Evolutionary conservation across 92 coral and sea anemone species (phyloP), one percentile per base, ranked within the genome.

Genomic region (Parazoanthus atlanticus): DNA sequence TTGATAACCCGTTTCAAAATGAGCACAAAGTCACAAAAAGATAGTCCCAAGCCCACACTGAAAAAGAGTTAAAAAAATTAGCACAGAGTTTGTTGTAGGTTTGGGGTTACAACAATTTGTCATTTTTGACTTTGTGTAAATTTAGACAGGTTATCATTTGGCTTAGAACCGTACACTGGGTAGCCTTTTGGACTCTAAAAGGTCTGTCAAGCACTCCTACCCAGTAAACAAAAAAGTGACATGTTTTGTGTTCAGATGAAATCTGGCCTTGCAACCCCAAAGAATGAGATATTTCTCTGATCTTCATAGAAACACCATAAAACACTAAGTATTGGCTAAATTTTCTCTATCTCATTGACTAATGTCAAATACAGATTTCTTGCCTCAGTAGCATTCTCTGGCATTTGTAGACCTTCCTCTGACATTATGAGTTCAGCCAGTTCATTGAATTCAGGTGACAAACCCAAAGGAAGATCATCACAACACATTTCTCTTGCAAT

Each of bases 391-490:
- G 84, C 91, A 84, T 84, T 89, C 86, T 89, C 83, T 89, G 88
- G 91, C 88, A 89, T 89, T 89, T 86, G 71, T 71, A 88, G 80
- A 76, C 87, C 87, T 88, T 88, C 87, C 80, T 84, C 91, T 79
- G 83, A 34, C 83, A 47, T 79, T 79, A 79, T 79, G 31, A 79
- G 83, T 79, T 79, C 83, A 79, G 83, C 66, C 38, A 78, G 82
- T 26, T 78, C 82, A 78, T 78, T 78, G 82, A 78, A 78, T 78
- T 78, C 82, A 78, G 82, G 82, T 78, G 82, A 78, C 38, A 28
- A 78, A 78, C 82, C 38, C 65, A 13, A 34, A 79, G 83, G 83
- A 79, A 79, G 83, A 79, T 79, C 83, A 79, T 79, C 83, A 79
- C 83, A 79, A 26, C 83, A 79, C 83, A 79, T 79, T 58, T 79